Evolutionary conservation across 2,797 vertebrate species (phyloP), one percentile per base, ranked within the genome.

Genomic region (Chaenodraco wilsoni): DNA sequence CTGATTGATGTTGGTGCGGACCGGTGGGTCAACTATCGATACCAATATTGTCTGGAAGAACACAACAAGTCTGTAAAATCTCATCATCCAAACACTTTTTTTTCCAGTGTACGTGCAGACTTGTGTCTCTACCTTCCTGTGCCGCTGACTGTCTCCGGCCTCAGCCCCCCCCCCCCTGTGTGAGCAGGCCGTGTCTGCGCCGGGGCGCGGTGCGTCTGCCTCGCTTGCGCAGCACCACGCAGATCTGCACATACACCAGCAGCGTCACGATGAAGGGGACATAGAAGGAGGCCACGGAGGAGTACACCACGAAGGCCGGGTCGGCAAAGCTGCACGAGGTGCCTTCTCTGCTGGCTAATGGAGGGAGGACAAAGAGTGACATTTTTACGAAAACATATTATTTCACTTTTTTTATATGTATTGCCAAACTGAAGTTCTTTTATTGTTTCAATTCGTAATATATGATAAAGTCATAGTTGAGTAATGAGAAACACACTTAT

Each of bases 211-310:
- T 95, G 52, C 95, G 92, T 43, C 93, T 82, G 76, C 94, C 91
- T 0, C 94, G 87, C 41, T 88, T 91, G 63, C 91, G 92, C 70
- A 95, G 85, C 52, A 95, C 93, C 75, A 95, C 81, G 8, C 94
- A 95, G 93, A 95, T 95, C 92, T 95, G 95, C 1, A 85, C 93
- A 6, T 95, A 95, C 56, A 95, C 94, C 85, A 95, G 83, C 86
- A 95, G 44, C 0, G 94, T 95, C 2, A 95, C 93, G 13, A 95
- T 94, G 89, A 95, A 95, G 59, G 95, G 94, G 3, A 95, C 93
- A 45, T 95, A 95, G 88, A 95, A 95, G 52, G 95, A 95, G n/a
- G 93, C 94, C 50, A 95, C 94, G 0, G 95, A 95, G 0, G 95
- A 95, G 85, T 95, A 95, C 14, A 95, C 91, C 43, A 95, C 94